Conservation (phyloP, 2,113 vertebrate genomes). For the Rhea americana region DNA sequence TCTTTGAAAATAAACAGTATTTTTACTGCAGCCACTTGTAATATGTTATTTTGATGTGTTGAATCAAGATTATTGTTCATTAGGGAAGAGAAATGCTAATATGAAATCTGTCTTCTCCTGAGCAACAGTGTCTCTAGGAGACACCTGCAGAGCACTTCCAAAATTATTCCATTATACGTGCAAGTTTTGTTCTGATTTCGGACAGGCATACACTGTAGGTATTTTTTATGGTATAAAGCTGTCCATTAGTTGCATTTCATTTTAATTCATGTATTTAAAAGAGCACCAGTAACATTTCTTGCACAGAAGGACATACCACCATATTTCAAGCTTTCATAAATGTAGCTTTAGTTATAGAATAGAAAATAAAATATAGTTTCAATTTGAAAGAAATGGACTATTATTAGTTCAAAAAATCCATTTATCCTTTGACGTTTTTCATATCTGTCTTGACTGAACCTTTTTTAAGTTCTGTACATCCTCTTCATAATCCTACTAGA, state of each 20-base stretch:
- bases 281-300: background rate
- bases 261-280: constrained; percentile 35
- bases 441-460: constrained; percentile 9
- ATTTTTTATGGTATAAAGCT: constrained; percentile 14
- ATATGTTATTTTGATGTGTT: background rate
- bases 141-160: constrained; percentile 34
- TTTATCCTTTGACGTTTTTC: constrained; percentile 22
- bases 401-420: constrained; percentile 14
- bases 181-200: constrained; percentile 30
- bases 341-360: constrained; percentile 28
- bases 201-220: background rate
- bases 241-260: background rate
- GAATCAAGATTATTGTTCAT: constrained; percentile 29
- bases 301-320: constrained; percentile 1
- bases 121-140: background rate
- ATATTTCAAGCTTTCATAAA: constrained; percentile 25
- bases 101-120: constrained; percentile 13
- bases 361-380: constrained; percentile 8
- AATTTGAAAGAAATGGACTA: constrained; percentile 39
- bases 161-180: background rate
- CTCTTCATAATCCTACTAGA: constrained; percentile 69
- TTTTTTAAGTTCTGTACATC: constrained; percentile 58
- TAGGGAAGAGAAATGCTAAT: constrained; percentile 20
- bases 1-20: background rate
- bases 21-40: background rate